These are phyloP conservation scores for Cirrhinus molitorella DNA, from an alignment of 2,797 vertebrate genomes.

Conservation along the genomic window DNA sequence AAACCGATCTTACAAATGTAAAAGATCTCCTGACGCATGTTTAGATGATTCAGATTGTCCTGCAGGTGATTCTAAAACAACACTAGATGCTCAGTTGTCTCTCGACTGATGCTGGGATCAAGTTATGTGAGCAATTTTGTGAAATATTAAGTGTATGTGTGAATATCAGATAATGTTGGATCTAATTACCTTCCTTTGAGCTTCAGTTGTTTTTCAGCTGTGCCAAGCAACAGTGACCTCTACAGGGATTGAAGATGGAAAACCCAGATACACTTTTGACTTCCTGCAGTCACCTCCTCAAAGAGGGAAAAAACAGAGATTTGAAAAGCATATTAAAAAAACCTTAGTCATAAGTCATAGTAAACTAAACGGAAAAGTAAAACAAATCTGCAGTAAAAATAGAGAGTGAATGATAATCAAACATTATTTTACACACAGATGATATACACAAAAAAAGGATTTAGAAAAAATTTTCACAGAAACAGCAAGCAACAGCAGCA, in stretches of 20 bases:
- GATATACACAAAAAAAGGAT: neutral
- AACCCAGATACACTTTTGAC: slow-evolving; percentile 41
- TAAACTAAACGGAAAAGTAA: neutral
- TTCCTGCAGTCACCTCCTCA: slow-evolving; percentile 31
- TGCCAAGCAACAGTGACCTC: slow-evolving; percentile 84
- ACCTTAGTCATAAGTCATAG: neutral
- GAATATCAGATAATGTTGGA: slow-evolving; percentile 50
- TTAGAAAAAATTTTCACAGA: neutral
- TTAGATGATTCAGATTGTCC: slow-evolving; percentile 75
- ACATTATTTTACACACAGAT: neutral
- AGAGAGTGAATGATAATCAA: neutral
- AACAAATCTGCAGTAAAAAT: neutral
- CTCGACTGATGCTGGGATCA: slow-evolving; percentile 66
- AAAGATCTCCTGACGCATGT: slow-evolving; percentile 79
- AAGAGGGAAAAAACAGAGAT: neutral
- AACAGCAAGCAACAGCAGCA: too few species aligned
- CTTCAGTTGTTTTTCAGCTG: slow-evolving; percentile 43
- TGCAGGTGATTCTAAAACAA: slow-evolving; percentile 71
- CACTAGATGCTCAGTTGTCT: slow-evolving; percentile 67
- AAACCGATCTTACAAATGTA: slow-evolving; percentile 87
- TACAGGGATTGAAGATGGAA: slow-evolving; percentile 75
- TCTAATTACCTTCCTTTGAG: slow-evolving; percentile 30
- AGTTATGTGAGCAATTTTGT: slow-evolving; percentile 62
- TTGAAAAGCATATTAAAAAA: slow-evolving; percentile 19
- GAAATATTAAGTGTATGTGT: slow-evolving; percentile 21